Base-by-base conservation (phyloP, 2,113 vertebrate genomes). In the Oryzias melastigma region DNA sequence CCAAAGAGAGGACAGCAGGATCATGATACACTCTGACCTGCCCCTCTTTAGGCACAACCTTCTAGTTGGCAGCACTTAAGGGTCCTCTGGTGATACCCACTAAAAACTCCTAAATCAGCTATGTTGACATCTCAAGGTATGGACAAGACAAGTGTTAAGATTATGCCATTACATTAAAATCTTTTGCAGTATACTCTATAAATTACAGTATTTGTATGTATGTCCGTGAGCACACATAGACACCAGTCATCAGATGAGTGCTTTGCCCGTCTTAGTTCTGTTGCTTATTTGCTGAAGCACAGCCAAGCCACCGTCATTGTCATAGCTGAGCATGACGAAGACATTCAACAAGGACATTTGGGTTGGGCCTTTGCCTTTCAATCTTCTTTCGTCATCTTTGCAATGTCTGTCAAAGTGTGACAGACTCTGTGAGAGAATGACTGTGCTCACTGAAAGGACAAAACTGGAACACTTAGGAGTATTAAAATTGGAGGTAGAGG, bases 401-500 rank as follows among this genome's bases (percentile, higher is more conserved):
- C 60, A 79, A 15, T 49, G 71, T 70, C 43, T 62, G 47, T 74
- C 61, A 22, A 45, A 8, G 49, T 14, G 59, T 68, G 67, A 68
- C 61, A 72, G 58, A 53, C 72, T 76, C 71, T 77, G 58, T 22
- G 14, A 61, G 55, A 65, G 62, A 41, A 43, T 62, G 78, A 68
- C 61, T 55, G 35, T 44, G 51, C 70, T 59, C 58, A 58, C 52
- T 81, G 29, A 68, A 74, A 85, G 80, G 87, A 87, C 87, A 73
- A 60, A 58, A 60, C 67, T 12, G 57, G 61, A 87, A 89, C 91
- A 92, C 90, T 92, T 83, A 91, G 62, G 65, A 69, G 81, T 91
- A 92, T 92, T 91, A 91, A 83, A 90, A 80, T 73, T 73, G 55
- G 75, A 75, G 55, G 64, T 65, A 66, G 58, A 73, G 66, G 73